Evolutionary conservation across 30 jellyfish, hydroid and myxozoan species (phyloP).

Genomic region (Pseudorhiza aurosa): DNA sequence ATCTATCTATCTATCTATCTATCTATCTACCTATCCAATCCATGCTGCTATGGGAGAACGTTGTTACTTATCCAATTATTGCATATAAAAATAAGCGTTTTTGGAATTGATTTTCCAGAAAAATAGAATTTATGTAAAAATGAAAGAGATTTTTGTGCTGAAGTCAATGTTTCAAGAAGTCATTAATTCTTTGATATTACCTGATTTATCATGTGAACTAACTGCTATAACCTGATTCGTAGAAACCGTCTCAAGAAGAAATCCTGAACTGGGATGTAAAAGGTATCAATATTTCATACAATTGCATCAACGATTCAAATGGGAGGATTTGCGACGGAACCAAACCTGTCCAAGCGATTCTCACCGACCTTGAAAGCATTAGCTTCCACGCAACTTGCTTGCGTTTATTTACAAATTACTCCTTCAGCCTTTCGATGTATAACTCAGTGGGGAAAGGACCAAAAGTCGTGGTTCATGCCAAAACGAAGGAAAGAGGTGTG

Average conservation of each 20-base stretch:
- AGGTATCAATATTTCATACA: constrained; percentile 10
- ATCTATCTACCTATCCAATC: no score
- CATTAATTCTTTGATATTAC: no score
- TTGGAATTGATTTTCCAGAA: no score
- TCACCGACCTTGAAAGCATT: background rate
- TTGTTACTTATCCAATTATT: no score
- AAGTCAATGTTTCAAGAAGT: no score
- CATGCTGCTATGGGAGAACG: no score
- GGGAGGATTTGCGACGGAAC: background rate
- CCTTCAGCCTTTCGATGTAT: constrained; percentile 9
- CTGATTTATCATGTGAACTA: no score
- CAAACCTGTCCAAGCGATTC: background rate
- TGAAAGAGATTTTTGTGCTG: no score
- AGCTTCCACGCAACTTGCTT: background rate
- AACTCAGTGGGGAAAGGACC: constrained; percentile 28
- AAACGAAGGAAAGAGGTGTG: background rate
- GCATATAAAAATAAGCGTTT: no score
- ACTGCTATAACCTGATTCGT: no score
- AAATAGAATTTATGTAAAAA: no score
- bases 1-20: no score
- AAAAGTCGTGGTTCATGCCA: background rate
- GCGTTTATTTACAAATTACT: constrained; percentile 42
- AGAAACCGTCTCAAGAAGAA: constrained; percentile 7
- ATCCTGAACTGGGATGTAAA: constrained; percentile 28
- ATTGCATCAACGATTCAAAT: background rate